phyloP scores from a whole-genome alignment of 2,888 invertebrate genomes.

The Elgonia sp. region DNA sequence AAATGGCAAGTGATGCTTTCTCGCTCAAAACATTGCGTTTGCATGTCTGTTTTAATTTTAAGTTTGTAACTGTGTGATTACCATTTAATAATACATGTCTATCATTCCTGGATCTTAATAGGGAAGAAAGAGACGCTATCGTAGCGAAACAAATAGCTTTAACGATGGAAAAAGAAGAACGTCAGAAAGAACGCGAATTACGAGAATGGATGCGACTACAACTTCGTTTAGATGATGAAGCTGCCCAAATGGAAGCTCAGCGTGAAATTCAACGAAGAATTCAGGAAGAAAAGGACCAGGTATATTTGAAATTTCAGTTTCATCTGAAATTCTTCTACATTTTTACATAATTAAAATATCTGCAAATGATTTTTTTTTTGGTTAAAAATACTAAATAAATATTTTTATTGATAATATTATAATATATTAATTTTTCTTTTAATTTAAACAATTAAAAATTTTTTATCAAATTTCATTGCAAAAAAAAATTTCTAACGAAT shows the following conservation, averaged over 20 bases:
- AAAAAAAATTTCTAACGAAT: too few relatives aligned
- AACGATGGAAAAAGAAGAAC: constrained; percentile 89
- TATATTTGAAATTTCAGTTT: constrained; percentile 81
- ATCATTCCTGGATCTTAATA: constrained; percentile 81
- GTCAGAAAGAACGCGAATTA: constrained; percentile 87
- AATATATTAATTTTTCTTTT: too few relatives aligned
- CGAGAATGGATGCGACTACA: constrained; percentile 87
- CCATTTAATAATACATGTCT: constrained; percentile 43
- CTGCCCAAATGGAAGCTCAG: constrained; percentile 83
- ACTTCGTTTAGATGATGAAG: constrained; percentile 85
- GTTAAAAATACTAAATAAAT: too few relatives aligned
- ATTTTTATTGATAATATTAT: too few relatives aligned
- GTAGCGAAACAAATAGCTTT: constrained; percentile 91
- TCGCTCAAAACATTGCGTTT: constrained; percentile 22
- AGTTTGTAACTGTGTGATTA: constrained; percentile 46
- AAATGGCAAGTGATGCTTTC: constrained; percentile 47
- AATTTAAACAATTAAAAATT: too few relatives aligned
- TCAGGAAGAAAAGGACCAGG: constrained; percentile 93
- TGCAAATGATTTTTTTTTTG: too few relatives aligned
- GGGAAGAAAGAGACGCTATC: constrained; percentile 91
- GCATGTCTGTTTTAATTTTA: constrained; percentile 44
- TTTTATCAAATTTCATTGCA: too few relatives aligned
- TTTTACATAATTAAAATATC: too few relatives aligned
- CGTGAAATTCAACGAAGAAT: constrained; percentile 88
- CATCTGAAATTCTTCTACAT: too few relatives aligned